A percentile compares a stretch with the other conserved stretches of the same genome.
These are phyloP conservation scores for Monarcha castaneiventris DNA, from an alignment of 2,113 vertebrate species.

Conservation along the genomic window DNA sequence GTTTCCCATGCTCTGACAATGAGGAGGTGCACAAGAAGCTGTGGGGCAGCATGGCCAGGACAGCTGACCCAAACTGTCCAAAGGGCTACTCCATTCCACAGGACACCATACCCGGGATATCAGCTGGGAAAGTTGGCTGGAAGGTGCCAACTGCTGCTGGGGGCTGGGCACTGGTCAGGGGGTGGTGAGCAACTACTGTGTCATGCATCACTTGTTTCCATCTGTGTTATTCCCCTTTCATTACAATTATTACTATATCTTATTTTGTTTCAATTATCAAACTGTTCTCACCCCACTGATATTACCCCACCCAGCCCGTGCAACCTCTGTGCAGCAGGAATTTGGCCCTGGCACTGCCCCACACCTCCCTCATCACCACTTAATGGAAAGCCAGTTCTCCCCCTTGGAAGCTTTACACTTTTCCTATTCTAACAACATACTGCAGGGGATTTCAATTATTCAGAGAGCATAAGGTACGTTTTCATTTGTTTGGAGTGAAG, in stretches of 20 bases:
- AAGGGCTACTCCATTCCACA: background rate
- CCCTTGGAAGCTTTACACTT: background rate
- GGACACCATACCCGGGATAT: background rate
- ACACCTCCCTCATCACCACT: accelerated
- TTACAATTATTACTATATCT: background rate
- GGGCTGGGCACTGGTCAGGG: background rate
- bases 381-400: background rate
- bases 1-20: background rate
- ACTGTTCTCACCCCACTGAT: background rate
- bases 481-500: background rate
- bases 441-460: background rate
- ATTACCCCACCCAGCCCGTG: accelerated
- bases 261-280: background rate
- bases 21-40: background rate
- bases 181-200: background rate
- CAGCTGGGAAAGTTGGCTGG: background rate
- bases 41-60: background rate
- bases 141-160: background rate
- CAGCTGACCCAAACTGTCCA: background rate
- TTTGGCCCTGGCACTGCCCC: background rate
- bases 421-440: background rate
- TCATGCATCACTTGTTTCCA: background rate
- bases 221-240: background rate
- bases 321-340: background rate
- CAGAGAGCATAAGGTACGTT: background rate